Conservation (phyloP, 2,113 vertebrate species). For the Stegostoma tigrinum region DNA sequence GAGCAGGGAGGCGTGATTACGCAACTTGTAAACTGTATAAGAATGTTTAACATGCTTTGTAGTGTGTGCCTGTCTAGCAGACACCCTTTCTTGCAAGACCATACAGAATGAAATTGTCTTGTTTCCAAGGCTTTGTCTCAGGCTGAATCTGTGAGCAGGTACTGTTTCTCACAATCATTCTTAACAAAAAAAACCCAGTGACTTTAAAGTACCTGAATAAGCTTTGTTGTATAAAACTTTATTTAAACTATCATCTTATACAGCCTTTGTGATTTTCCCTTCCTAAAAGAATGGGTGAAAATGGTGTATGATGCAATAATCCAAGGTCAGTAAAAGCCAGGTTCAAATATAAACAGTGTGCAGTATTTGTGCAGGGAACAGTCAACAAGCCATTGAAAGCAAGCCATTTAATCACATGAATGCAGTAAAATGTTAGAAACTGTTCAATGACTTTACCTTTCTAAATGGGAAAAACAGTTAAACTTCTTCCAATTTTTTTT, state of each 20-base stretch:
- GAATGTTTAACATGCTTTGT: no score
- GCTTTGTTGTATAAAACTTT: neutral
- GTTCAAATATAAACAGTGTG: neutral
- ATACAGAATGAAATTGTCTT: no score
- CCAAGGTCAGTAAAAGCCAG: conserved; percentile 13
- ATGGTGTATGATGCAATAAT: neutral
- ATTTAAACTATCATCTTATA: neutral
- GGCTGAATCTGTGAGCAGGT: no score
- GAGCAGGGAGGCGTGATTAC: no score
- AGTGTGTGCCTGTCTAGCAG: no score
- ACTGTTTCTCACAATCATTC: no score
- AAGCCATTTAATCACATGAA: neutral
- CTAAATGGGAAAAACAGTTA: neutral
- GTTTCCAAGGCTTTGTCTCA: no score
- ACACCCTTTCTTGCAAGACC: no score
- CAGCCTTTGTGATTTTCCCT: neutral
- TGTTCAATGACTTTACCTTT: neutral
- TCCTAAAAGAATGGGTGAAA: neutral
- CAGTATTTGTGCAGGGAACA: neutral
- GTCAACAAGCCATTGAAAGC: neutral
- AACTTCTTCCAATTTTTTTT: no score
- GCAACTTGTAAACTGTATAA: no score
- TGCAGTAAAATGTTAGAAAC: neutral
- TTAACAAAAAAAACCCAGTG: neutral
- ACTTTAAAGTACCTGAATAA: neutral